Evolutionary conservation across 2,113 vertebrate species (phyloP).

Genomic region (Acanthochromis polyacanthus): DNA sequence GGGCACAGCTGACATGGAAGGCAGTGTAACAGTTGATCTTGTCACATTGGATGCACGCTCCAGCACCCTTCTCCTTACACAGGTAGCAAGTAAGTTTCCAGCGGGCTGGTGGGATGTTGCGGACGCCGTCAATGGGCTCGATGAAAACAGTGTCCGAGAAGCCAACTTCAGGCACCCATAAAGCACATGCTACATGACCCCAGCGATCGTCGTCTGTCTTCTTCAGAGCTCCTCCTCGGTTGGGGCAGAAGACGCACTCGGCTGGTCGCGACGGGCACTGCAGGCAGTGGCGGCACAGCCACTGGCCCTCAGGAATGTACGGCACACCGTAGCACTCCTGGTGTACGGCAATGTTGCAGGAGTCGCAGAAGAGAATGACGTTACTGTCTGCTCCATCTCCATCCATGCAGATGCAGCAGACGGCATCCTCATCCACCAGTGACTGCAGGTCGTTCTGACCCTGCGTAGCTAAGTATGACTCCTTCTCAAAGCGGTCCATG

Average conservation of each 20-base stretch:
- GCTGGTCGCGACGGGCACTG: conserved; percentile 91
- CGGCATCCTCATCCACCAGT: conserved; percentile 96
- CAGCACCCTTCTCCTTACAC: conserved; percentile 96
- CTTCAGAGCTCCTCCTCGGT: conserved; percentile 97
- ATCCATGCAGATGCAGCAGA: conserved; percentile 99
- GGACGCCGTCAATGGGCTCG: conserved; percentile 97
- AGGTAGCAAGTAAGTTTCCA: conserved; percentile 99
- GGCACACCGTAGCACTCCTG: conserved; percentile 99
- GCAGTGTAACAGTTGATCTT: conserved; percentile 97
- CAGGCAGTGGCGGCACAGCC: conserved; percentile 96
- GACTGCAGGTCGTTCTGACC: conserved; percentile 90
- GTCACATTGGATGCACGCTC: conserved; percentile 98
- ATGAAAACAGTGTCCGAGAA: conserved; percentile 98
- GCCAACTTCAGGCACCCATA: conserved; percentile 99
- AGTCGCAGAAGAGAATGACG: conserved; percentile 97
- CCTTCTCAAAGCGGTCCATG: conserved; percentile 99
- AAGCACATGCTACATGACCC: conserved; percentile 97
- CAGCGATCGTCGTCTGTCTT: conserved; percentile 98
- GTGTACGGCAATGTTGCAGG: conserved; percentile 98
- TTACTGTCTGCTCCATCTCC: conserved; percentile 98
- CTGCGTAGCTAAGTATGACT: conserved; percentile 91
- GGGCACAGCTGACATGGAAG: conserved; percentile 98
- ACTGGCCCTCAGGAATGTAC: conserved; percentile 97
- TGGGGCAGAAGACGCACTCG: conserved; percentile 97
- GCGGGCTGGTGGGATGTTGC: conserved; percentile 96